Evolutionary conservation across 2,888 invertebrate genomes (phyloP).

Genomic region (Baronia brevicornis): DNA sequence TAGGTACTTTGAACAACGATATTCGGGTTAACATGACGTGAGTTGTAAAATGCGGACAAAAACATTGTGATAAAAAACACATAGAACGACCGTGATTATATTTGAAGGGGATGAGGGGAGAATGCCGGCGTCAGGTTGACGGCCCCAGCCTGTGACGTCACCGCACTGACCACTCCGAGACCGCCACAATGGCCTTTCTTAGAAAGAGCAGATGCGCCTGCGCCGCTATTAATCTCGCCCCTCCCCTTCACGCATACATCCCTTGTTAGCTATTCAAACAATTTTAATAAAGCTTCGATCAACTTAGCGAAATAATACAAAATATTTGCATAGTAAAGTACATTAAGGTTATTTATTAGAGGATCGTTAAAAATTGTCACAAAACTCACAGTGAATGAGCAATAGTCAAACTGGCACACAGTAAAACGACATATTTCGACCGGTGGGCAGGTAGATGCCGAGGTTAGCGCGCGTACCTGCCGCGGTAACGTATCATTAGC

Average conservation of each 20-base stretch:
- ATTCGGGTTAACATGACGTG: too few relatives aligned
- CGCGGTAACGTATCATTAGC: slow-evolving; percentile 62
- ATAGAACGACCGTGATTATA: slow-evolving; percentile 22
- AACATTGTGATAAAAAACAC: too few relatives aligned
- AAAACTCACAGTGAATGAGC: slow-evolving; percentile 56
- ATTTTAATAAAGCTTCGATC: slow-evolving; percentile 8
- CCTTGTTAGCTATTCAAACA: slow-evolving; percentile 33
- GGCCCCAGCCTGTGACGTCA: slow-evolving; percentile 72
- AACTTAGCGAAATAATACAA: too few relatives aligned
- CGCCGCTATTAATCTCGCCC: slow-evolving; percentile 54
- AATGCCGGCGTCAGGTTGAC: slow-evolving; percentile 57
- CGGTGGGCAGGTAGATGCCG: slow-evolving; percentile 52
- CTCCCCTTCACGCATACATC: slow-evolving; percentile 35
- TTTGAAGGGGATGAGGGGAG: slow-evolving; percentile 34
- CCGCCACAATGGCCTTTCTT: slow-evolving; percentile 70
- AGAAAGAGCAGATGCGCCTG: slow-evolving; percentile 70
- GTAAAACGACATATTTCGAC: slow-evolving; percentile 57
- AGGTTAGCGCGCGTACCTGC: slow-evolving; percentile 54
- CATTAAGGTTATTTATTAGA: slow-evolving; percentile 3
- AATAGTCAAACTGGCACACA: slow-evolving; percentile 45
- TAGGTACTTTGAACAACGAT: too few relatives aligned
- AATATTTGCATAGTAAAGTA: background rate
- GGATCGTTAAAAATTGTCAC: slow-evolving; percentile 30
- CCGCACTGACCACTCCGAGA: slow-evolving; percentile 67
- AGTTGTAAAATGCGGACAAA: too few relatives aligned